A percentile compares a stretch with the other conserved stretches of the same genome.
Evolutionary conservation across 2,113 vertebrate species (phyloP).

Genomic region (Silurus glanis): DNA sequence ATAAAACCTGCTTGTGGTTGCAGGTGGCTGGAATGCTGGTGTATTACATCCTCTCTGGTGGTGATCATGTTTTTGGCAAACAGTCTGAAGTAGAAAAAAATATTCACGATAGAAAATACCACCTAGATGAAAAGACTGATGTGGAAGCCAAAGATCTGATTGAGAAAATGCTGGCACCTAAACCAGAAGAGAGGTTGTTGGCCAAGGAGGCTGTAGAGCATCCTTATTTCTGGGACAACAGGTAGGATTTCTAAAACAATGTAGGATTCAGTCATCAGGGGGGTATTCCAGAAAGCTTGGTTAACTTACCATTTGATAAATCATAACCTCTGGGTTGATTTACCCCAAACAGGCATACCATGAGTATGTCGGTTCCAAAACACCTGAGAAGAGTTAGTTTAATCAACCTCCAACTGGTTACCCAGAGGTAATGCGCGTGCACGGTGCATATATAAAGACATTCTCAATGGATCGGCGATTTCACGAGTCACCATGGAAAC

Average conservation of each 20-base stretch:
- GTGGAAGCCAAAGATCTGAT: slow-evolving; percentile 43
- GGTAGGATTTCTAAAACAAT: not conserved
- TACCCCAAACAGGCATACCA: no score
- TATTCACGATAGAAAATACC: not conserved
- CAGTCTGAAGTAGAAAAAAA: not conserved
- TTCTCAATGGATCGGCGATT: no score
- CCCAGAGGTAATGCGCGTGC: no score
- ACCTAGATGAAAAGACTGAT: not conserved
- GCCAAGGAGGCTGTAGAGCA: slow-evolving; percentile 1
- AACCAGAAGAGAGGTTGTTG: not conserved
- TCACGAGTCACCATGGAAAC: no score
- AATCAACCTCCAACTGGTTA: no score
- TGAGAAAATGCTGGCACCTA: slow-evolving; percentile 27
- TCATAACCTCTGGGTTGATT: no score
- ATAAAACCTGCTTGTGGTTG: not conserved
- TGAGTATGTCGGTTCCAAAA: no score
- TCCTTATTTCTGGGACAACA: slow-evolving; percentile 39
- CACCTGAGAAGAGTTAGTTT: no score
- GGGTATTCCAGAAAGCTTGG: no score
- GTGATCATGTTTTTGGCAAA: slow-evolving; percentile 30
- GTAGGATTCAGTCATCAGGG: not conserved
- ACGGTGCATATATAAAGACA: no score
- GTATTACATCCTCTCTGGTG: slow-evolving; percentile 39
- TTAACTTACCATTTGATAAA: no score
- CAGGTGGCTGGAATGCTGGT: slow-evolving; percentile 46